Evolutionary conservation across 2,888 invertebrate species (phyloP).

Genomic region (Petrolisthes manimaculis): DNA sequence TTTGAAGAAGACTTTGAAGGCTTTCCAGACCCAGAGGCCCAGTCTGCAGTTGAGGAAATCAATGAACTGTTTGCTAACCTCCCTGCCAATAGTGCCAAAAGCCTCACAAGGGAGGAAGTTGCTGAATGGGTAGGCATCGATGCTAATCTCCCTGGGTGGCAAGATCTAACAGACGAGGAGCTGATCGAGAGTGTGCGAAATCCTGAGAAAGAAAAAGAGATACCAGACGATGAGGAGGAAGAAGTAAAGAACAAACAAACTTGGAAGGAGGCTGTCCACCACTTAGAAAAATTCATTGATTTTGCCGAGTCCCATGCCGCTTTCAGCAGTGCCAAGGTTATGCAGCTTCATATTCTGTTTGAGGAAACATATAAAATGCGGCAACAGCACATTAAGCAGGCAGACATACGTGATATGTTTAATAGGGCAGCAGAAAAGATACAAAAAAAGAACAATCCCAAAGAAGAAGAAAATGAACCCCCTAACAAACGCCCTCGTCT

Average conservation of each 20-base stretch:
- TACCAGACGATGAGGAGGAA: not conserved
- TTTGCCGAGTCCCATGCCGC: not conserved
- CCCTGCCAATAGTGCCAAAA: not conserved
- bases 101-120: not conserved
- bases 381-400: not conserved
- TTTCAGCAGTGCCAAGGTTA: not conserved
- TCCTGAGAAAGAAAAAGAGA: not conserved
- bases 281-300: not conserved
- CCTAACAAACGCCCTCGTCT: no score
- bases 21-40: not conserved
- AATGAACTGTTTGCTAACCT: not conserved
- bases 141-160: not conserved
- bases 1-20: not conserved
- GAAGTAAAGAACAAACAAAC: not conserved
- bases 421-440: not conserved
- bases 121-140: not conserved
- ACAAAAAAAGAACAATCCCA: not conserved
- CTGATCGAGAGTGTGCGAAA: not conserved
- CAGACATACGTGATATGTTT: not conserved
- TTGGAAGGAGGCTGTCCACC: not conserved
- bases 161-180: not conserved
- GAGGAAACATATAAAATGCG: not conserved
- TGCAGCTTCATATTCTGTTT: not conserved
- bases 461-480: no score
- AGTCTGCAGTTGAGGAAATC: not conserved